These are phyloP conservation scores for Notolepis coatsorum DNA, from an alignment of 2,797 vertebrate species.

Conservation along the genomic window DNA sequence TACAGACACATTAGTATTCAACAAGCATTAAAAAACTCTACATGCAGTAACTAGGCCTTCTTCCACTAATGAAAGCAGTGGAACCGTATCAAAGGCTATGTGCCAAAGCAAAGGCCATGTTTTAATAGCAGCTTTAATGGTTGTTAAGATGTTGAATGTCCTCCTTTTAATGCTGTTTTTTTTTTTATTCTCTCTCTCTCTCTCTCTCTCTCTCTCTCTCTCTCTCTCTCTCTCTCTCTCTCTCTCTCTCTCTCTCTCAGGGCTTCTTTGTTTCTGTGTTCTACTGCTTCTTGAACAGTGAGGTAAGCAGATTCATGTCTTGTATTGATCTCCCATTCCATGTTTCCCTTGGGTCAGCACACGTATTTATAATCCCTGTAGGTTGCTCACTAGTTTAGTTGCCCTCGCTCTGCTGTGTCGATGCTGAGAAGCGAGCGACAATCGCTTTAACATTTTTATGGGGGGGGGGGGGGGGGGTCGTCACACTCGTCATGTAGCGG, in stretches of 20 bases:
- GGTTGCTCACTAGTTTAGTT: conserved; percentile 33
- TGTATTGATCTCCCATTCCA: conserved; percentile 42
- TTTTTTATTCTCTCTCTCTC: conserved; percentile 19
- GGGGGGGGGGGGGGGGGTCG: no score
- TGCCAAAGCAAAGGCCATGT: no score
- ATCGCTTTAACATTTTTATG: conserved; percentile 8
- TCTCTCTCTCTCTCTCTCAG: conserved; percentile 68
- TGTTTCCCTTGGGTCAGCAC: conserved; percentile 5
- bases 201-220: conserved; percentile 35
- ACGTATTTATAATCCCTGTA: conserved; percentile 16
- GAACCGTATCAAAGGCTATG: no score
- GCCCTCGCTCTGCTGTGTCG: conserved; percentile 31
- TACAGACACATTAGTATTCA: no score
- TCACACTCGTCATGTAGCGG: conserved; percentile 53
- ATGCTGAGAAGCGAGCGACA: conserved; percentile 18
- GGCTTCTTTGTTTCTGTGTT: conserved; percentile 99
- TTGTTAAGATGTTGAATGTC: conserved; percentile 22
- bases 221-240: conserved; percentile 37
- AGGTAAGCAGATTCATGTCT: conserved; percentile 85
- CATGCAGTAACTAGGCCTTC: no score
- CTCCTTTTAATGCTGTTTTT: conserved; percentile 23
- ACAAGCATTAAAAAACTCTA: no score
- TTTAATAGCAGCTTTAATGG: conserved; percentile 38
- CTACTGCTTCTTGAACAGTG: conserved; percentile 98
- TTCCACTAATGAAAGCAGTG: no score